These are phyloP conservation scores for Oceanodroma tethys DNA, from an alignment of 2,113 vertebrate species.

Conservation along the genomic window DNA sequence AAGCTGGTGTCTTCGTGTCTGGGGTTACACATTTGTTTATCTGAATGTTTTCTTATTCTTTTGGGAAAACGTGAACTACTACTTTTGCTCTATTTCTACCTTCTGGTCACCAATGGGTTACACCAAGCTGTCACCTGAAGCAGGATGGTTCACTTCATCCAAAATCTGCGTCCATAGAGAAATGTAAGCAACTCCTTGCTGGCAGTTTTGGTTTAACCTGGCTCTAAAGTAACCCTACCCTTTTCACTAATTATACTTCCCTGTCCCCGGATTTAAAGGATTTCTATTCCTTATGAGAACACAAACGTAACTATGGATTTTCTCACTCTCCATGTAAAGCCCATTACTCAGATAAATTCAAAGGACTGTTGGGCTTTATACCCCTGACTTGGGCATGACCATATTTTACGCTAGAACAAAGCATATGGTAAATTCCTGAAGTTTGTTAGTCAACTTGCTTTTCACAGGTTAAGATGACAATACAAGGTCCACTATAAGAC, in stretches of 20 bases:
- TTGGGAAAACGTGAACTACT: neutral
- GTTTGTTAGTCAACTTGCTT: neutral
- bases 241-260: neutral
- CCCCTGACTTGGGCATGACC: neutral
- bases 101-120: neutral
- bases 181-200: neutral
- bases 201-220: neutral
- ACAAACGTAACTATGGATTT: neutral
- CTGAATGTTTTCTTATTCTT: neutral
- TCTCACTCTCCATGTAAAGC: neutral
- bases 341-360: neutral
- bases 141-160: neutral
- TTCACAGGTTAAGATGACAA: neutral
- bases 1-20: neutral
- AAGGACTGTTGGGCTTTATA: neutral
- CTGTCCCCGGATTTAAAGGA: neutral
- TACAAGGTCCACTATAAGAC: neutral
- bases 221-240: neutral
- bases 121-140: neutral
- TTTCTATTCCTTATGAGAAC: neutral
- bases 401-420: neutral
- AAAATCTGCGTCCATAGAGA: neutral
- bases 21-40: neutral
- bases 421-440: neutral
- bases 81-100: neutral